Evolutionary conservation across 2,113 vertebrate species (phyloP).

Genomic region (Panthera leo): DNA sequence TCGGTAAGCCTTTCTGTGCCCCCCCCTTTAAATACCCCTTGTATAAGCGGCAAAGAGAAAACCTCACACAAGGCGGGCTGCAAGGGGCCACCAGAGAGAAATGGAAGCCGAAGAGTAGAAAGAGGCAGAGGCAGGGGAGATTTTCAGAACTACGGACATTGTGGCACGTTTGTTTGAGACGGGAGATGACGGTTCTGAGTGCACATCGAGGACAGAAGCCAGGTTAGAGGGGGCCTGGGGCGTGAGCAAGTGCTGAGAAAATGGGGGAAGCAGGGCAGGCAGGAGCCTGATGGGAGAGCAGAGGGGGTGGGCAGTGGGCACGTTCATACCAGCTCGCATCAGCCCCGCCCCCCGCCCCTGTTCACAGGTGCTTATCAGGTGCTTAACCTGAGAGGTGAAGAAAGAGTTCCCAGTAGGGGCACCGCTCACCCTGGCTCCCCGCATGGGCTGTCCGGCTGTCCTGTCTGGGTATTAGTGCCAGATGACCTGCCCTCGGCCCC

Average conservation of each 20-base stretch:
- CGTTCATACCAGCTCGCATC: rapidly evolving
- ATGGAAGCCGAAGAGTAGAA: background rate
- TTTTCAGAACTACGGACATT: background rate
- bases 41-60: background rate
- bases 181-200: background rate
- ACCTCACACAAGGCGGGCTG: background rate
- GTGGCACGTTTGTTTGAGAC: rapidly evolving
- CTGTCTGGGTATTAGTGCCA: rapidly evolving
- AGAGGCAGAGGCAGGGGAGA: background rate
- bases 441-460: no score
- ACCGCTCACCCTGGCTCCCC: background rate
- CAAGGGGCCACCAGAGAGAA: background rate
- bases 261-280: background rate
- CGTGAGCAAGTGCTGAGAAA: no score
- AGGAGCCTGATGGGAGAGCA: background rate
- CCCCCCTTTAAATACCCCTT: no score
- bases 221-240: background rate
- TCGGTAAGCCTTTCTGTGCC: background rate
- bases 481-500: background rate
- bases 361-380: rapidly evolving
- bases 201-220: background rate
- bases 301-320: rapidly evolving
- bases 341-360: background rate
- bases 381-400: background rate
- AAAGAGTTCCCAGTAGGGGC: background rate